Evolutionary conservation across 2,113 vertebrate genomes (phyloP).

Genomic region (Poicephalus meyeri): DNA sequence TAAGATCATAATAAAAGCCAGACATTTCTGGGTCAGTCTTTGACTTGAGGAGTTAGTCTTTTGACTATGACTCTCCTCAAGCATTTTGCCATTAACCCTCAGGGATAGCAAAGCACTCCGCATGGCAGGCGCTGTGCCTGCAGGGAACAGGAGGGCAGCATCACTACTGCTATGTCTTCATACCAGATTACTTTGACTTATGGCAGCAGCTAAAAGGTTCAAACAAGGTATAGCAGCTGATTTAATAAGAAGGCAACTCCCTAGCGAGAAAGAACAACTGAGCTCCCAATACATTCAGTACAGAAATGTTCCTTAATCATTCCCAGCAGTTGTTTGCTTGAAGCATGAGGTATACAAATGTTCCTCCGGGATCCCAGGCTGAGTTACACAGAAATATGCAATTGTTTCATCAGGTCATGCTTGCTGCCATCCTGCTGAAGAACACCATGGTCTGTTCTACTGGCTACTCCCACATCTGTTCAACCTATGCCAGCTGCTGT

Average conservation of each 20-base stretch:
- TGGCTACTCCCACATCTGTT: neutral
- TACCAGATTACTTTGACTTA: neutral
- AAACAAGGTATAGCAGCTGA: neutral
- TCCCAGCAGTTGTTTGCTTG: slow-evolving; percentile 30
- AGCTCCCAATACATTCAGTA: neutral
- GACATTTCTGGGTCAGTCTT: neutral
- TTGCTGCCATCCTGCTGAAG: accelerated
- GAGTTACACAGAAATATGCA: slow-evolving; percentile 47
- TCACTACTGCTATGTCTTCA: neutral
- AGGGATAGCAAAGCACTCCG: neutral
- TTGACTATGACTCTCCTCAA: neutral
- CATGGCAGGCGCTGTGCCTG: neutral
- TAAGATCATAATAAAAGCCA: neutral
- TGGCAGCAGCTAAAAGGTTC: neutral
- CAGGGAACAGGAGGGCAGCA: neutral
- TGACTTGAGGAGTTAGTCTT: neutral
- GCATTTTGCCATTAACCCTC: neutral
- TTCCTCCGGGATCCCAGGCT: neutral
- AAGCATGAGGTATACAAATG: neutral
- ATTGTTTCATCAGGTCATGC: slow-evolving; percentile 72
- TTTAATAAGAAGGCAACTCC: slow-evolving; percentile 44
- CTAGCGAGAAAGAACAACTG: neutral
- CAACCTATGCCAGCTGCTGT: neutral
- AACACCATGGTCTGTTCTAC: neutral
- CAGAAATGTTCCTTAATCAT: slow-evolving; percentile 44